Conservation (phyloP, 2,797 vertebrate genomes). For the Periophthalmus magnuspinnatus region DNA sequence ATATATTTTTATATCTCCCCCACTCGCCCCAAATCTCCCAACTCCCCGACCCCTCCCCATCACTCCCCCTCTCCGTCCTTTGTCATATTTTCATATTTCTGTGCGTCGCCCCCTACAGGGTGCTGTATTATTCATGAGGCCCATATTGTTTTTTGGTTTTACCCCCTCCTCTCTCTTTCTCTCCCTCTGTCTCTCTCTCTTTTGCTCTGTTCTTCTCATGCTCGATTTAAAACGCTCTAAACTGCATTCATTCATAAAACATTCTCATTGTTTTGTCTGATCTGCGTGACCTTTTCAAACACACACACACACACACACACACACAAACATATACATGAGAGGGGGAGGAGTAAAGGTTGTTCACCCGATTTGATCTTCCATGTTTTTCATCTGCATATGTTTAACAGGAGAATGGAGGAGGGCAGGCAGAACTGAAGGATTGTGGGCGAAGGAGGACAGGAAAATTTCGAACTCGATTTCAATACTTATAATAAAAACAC, state of each 20-base stretch:
- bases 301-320: background rate
- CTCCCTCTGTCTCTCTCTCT: no score
- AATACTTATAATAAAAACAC: no score
- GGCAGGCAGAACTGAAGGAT: background rate
- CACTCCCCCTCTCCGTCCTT: background rate
- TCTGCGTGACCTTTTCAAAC: background rate
- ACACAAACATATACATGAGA: no score
- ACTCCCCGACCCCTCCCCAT: no score
- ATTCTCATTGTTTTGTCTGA: constrained; percentile 22
- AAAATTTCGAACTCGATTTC: no score
- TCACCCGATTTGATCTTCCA: constrained; percentile 4
- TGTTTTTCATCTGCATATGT: constrained; percentile 8
- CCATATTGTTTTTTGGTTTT: no score
- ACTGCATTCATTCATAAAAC: constrained; percentile 40
- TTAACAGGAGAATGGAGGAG: background rate
- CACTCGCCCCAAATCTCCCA: no score
- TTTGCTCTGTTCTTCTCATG: constrained; percentile 21
- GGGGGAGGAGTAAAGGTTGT: constrained; percentile 6
- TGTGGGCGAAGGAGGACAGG: background rate
- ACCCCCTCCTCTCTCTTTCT: no score
- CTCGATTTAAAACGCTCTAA: constrained; percentile 38
- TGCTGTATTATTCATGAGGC: constrained; percentile 61
- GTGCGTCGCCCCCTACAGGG: constrained; percentile 46
- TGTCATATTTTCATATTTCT: constrained; percentile 38
- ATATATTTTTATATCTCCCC: no score